Conservation (phyloP, 2,797 vertebrate species). For the Bradypodion pumilum region DNA sequence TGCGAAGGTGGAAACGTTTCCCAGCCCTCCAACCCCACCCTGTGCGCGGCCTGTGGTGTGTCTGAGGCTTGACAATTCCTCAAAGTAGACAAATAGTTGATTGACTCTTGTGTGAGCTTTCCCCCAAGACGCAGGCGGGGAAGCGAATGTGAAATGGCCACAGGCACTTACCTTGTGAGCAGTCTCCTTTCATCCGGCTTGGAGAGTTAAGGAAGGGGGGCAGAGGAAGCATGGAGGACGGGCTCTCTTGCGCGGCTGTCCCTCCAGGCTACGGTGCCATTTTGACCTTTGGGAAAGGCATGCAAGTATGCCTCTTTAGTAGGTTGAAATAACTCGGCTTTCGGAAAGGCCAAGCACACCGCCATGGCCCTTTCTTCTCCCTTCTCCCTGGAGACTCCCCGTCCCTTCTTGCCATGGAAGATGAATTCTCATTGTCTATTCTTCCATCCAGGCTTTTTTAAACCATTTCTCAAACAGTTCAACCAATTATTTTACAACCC, state of each 20-base stretch:
- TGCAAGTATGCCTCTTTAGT: neutral
- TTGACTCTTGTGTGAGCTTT: neutral
- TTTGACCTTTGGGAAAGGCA: neutral
- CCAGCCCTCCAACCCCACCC: neutral
- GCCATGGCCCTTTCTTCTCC: neutral
- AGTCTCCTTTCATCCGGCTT: accelerated
- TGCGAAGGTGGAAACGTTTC: neutral
- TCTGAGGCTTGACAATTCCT: neutral
- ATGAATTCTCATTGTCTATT: neutral
- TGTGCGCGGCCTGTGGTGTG: neutral
- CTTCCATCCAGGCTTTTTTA: neutral
- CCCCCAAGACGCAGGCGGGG: neutral
- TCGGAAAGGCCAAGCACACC: neutral
- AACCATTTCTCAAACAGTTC: neutral
- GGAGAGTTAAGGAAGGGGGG: neutral
- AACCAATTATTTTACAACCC: neutral
- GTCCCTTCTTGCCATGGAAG: neutral
- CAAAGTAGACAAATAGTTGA: neutral
- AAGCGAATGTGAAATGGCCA: conserved; percentile 5
- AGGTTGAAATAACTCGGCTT: neutral
- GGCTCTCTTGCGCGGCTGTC: accelerated
- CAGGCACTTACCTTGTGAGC: neutral
- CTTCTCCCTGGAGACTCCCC: neutral
- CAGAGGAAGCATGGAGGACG: too few relatives aligned
- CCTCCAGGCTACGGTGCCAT: neutral